Percentiles rank a stretch among this genome's conserved stretches.
Conservation (phyloP, 2,888 invertebrate genomes). For the Chaitophorus viminalis region DNA sequence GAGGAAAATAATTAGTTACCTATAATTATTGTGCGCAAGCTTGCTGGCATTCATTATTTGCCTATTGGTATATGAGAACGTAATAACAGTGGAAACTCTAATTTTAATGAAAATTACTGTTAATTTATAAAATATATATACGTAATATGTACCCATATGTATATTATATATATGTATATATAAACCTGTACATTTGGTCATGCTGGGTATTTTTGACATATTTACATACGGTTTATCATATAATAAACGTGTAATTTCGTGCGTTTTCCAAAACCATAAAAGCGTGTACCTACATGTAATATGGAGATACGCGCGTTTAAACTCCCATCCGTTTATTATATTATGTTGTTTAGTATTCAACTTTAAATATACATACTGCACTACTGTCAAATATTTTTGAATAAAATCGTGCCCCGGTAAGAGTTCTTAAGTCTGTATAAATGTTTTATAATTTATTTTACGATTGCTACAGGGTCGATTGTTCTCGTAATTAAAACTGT, state of each 20-base stretch:
- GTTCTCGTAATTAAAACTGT: conserved; percentile 53
- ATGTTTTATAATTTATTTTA: conserved; percentile 17
- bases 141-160: too few relatives aligned
- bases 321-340: not conserved
- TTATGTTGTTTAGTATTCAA: not conserved
- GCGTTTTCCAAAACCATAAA: not conserved
- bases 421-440: not conserved
- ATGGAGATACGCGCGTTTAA: not conserved
- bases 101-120: conserved; percentile 25
- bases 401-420: not conserved
- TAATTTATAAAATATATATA: not conserved
- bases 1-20: conserved; percentile 6
- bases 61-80: not conserved
- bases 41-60: conserved; percentile 11
- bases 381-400: not conserved
- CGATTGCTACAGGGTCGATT: conserved; percentile 14
- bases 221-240: conserved; percentile 20
- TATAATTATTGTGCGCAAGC: conserved; percentile 11
- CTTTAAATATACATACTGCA: not conserved
- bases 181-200: not conserved
- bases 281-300: not conserved
- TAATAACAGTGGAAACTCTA: conserved; percentile 29
- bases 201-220: conserved; percentile 19
- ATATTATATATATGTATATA: not conserved
- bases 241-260: conserved; percentile 20